Conservation (phyloP, 2,888 invertebrate genomes). For the Ellobium chinense region DNA sequence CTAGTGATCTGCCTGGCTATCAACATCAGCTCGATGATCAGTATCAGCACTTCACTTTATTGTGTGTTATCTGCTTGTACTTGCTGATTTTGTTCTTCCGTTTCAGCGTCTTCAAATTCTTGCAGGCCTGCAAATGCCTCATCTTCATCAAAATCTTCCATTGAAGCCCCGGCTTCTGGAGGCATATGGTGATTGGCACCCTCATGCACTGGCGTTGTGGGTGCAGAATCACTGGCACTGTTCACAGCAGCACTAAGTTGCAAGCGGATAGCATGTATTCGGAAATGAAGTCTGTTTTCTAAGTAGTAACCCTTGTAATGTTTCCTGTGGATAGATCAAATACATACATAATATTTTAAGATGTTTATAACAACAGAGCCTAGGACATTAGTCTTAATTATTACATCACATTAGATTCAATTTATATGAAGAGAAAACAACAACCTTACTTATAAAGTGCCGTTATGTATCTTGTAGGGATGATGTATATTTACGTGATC, state of each 20-base stretch:
- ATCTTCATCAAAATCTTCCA: neutral
- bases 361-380: too few species aligned
- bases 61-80: too few species aligned
- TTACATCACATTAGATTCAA: too few species aligned
- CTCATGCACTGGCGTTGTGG: constrained; percentile 24
- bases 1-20: too few species aligned
- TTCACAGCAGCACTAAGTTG: constrained; percentile 55
- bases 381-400: too few species aligned
- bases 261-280: constrained; percentile 85
- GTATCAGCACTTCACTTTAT: too few species aligned
- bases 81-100: neutral
- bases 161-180: neutral
- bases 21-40: too few species aligned
- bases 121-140: neutral
- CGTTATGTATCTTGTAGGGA: too few species aligned
- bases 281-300: constrained; percentile 93
- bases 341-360: neutral
- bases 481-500: too few species aligned
- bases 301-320: constrained; percentile 92
- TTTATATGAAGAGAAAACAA: too few species aligned
- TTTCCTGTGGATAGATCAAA: constrained; percentile 82
- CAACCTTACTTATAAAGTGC: too few species aligned
- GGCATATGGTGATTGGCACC: neutral
- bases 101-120: neutral
- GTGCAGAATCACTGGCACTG: constrained; percentile 22